A percentile compares a stretch with the other conserved stretches of the same genome.
These are phyloP conservation scores for Heliconius congener DNA, from an alignment of 1,140 invertebrate genomes.

Conservation along the genomic window DNA sequence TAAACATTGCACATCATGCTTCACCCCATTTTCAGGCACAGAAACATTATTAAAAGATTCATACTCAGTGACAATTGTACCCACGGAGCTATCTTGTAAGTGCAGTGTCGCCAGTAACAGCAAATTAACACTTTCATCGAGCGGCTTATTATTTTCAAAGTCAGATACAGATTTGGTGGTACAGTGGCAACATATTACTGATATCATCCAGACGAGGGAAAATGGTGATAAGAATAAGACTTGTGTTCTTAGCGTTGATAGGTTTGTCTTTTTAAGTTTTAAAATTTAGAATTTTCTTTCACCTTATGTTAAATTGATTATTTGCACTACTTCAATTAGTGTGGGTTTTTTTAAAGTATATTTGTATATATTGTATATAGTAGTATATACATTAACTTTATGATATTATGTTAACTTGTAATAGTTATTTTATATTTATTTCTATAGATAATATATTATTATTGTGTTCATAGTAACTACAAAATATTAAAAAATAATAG, in stretches of 20 bases:
- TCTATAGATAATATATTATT: too few relatives aligned
- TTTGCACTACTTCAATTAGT: background rate
- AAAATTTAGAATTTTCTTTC: background rate
- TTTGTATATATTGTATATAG: background rate
- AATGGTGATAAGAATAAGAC: conserved; percentile 53
- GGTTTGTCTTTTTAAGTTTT: conserved; percentile 52
- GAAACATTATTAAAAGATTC: conserved; percentile 66
- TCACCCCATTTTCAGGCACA: conserved; percentile 66
- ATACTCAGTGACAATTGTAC: conserved; percentile 61
- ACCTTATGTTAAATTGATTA: background rate
- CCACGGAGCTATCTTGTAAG: conserved; percentile 61
- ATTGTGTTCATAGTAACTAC: too few relatives aligned
- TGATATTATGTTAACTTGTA: too few relatives aligned
- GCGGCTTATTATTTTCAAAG: conserved; percentile 54
- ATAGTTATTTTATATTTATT: too few relatives aligned
- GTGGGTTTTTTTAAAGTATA: background rate
- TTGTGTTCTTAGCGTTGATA: conserved; percentile 62
- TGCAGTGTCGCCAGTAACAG: conserved; percentile 56
- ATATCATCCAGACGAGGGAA: conserved; percentile 47
- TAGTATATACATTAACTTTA: too few relatives aligned
- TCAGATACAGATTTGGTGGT: conserved; percentile 48
- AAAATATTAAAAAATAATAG: too few relatives aligned
- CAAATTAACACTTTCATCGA: conserved; percentile 50
- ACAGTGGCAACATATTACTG: conserved; percentile 57
- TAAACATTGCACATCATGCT: conserved; percentile 48